Percentiles rank a stretch among this genome's conserved stretches.
Evolutionary conservation across 2,113 vertebrate species (phyloP).

Genomic region (Mirza zaza): DNA sequence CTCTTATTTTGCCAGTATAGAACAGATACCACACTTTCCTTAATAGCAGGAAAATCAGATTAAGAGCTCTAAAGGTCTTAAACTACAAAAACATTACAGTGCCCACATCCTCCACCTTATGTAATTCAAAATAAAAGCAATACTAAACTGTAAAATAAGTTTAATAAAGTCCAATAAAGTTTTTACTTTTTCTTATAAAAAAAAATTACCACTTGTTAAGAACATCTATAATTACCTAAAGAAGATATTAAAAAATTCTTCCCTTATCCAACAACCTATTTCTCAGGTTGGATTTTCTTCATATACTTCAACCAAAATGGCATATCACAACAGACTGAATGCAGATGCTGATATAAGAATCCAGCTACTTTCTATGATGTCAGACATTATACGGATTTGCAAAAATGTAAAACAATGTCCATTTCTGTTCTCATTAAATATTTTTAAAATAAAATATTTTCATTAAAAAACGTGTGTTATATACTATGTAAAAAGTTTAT

Average conservation of each 20-base stretch:
- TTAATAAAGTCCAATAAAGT: conserved; percentile 62
- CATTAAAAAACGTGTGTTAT: background rate
- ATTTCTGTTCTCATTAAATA: background rate
- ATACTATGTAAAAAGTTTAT: background rate
- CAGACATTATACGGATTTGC: background rate
- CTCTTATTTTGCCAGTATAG: background rate
- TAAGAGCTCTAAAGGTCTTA: background rate
- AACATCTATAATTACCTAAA: background rate
- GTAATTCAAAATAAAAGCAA: conserved; percentile 48
- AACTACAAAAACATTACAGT: background rate
- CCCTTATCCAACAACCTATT: background rate
- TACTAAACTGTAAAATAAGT: conserved; percentile 48
- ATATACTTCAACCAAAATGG: no score
- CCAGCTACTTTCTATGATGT: background rate
- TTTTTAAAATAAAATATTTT: background rate
- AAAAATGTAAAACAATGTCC: conserved; percentile 23
- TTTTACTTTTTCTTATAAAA: conserved; percentile 3
- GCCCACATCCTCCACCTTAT: background rate
- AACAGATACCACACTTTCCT: background rate
- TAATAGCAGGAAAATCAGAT: background rate
- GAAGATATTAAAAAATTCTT: background rate
- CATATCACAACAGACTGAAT: no score
- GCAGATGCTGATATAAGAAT: background rate
- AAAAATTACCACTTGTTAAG: background rate
- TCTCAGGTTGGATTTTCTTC: no score